These are phyloP conservation scores for Ovis aries DNA, from an alignment of 2,113 vertebrate genomes.

Conservation along the genomic window ARS-UI_Ramb_v3.0 NC_056054.1:107573001-107573500, in stretches of 20 bases:
- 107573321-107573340: not conserved
- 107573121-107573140: not conserved
- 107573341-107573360: not conserved
- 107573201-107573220: not conserved
- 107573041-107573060: not conserved
- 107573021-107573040: not conserved
- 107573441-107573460: too few relatives aligned
- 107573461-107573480: too few relatives aligned
- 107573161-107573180: not conserved
- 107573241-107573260: not conserved
- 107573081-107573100: not conserved
- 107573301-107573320: not conserved
- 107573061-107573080: not conserved
- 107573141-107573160: not conserved
- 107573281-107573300: not conserved
- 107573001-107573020: not conserved
- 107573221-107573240: not conserved
- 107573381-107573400: too few relatives aligned
- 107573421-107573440: too few relatives aligned
- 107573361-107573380: too few relatives aligned
- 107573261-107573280: not conserved
- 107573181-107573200: not conserved
- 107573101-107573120: not conserved
- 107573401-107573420: too few relatives aligned
- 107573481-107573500: too few relatives aligned